Base-by-base conservation (phyloP, 1,140 invertebrate species). In the Capitella teleta region DNA sequence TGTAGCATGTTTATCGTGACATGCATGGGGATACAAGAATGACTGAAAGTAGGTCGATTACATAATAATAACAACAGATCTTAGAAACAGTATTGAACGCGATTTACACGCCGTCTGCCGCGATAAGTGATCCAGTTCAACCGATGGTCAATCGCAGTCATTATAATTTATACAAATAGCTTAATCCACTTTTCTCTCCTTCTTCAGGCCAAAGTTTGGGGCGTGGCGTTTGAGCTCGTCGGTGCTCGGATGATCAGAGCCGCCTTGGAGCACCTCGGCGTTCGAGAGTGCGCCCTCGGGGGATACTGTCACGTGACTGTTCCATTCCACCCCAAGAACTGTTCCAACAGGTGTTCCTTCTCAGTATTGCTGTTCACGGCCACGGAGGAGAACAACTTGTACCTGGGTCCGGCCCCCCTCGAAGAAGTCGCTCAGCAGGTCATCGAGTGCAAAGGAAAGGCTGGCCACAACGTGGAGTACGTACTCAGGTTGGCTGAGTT, bases 401-500 rank as follows among this genome's bases (percentile, higher is more conserved):
- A 80, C 74, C 80, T 72, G 0, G 70, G 70, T 5, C 74, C 79
- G 62, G 81, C 84, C 55, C 76, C 83, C 49, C 62, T 87, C 40
- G 74, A 82, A 24, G 78, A 76, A 26, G 88, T 93, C 52, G 89
- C 89, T 2, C 68, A 74, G 24, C 85, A 88, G 64, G 84, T 94
- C 40, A 73, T 80, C n/a, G 67, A 71, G 28, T 79, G 82, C 16
- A 63, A 70, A 26, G 91, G 90, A 0, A 82, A 84, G 1, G 90
- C 87, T 67, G 91, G 91, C 0, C 66, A 80, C 3, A 94, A 95
- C 68, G 80, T 79, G 32, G 88, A 92, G 55, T 95, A 95, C 77
- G 70, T 94, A 12, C 14, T 32, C 12, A 21, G 46, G 10, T 30
- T 49, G 16, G 38, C 45, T 34, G 52, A 53, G 16, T 53, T 42